A percentile compares a stretch with the other conserved stretches of the same genome.
Evolutionary conservation across 2,113 vertebrate genomes (phyloP).

Genomic region (Hemichromis elongatus): DNA sequence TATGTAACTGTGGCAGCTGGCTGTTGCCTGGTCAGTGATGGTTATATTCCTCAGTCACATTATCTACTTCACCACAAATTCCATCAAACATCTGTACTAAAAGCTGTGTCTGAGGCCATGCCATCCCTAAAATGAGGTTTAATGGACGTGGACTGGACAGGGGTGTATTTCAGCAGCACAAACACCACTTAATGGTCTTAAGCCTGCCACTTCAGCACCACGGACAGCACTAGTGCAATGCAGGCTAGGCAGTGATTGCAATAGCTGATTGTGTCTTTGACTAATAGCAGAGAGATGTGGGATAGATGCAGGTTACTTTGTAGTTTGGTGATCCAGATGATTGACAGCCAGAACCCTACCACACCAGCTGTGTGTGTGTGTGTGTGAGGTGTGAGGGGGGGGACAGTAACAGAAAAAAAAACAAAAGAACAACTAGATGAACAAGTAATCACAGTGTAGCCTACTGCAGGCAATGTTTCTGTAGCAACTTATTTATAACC

Average conservation of each 20-base stretch:
- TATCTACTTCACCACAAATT: neutral
- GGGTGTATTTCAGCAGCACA: neutral
- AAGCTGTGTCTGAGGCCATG: neutral
- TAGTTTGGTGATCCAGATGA: neutral
- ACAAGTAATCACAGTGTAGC: neutral
- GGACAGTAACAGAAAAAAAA: neutral
- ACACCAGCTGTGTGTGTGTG: neutral
- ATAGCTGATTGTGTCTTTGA: neutral
- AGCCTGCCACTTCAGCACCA: neutral
- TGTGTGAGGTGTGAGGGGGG: neutral
- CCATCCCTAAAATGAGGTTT: neutral
- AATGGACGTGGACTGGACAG: neutral
- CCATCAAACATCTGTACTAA: neutral
- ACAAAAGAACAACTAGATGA: neutral
- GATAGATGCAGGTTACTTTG: neutral
- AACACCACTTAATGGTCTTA: neutral
- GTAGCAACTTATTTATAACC: neutral
- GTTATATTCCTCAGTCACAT: neutral
- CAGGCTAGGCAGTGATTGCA: neutral
- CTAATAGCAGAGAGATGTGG: neutral
- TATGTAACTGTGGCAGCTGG: neutral
- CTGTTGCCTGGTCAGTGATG: neutral
- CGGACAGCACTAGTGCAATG: neutral
- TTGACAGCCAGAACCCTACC: neutral
- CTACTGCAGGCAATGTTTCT: neutral